Percentiles rank a stretch among this genome's conserved stretches.
Conservation (phyloP, 1,140 invertebrate genomes). For the Acromyrmex heyeri region DNA sequence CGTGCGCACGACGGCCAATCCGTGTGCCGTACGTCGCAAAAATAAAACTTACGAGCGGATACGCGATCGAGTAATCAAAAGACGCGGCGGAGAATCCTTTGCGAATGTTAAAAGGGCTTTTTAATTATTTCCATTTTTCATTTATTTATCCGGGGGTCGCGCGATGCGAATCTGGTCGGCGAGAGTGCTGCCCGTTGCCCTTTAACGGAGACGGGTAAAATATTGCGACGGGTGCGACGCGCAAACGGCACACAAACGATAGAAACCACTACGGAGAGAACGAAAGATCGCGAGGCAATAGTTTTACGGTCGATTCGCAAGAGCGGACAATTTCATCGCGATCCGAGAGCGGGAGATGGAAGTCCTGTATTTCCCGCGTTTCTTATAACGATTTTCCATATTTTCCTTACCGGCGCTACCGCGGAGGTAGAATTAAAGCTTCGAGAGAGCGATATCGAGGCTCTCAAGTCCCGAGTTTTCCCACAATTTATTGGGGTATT, state of each 20-base stretch:
- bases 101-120: conserved; percentile 73
- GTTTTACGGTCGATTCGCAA: conserved; percentile 42
- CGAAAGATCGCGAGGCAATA: conserved; percentile 64
- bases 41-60: conserved; percentile 39
- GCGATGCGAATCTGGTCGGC: conserved; percentile 27
- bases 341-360: conserved; percentile 14
- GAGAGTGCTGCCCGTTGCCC: conserved; percentile 56
- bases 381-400: conserved; percentile 78
- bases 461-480: conserved; percentile 4
- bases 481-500: not conserved
- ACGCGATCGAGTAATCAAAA: conserved; percentile 48
- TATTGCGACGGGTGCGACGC: conserved; percentile 66
- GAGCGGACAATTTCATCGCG: conserved; percentile 69
- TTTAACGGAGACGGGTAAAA: conserved; percentile 66
- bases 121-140: conserved; percentile 73
- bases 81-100: conserved; percentile 32
- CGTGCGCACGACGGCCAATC: conserved; percentile 14
- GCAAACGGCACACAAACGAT: conserved; percentile 58
- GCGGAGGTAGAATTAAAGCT: conserved; percentile 35
- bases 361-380: conserved; percentile 65
- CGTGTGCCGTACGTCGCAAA: conserved; percentile 24
- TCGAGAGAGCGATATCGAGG: not conserved
- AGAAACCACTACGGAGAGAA: conserved; percentile 52
- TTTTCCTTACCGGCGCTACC: conserved; percentile 56
- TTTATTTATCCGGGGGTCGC: conserved; percentile 56